A percentile compares a stretch with the other conserved stretches of the same genome.
phyloP scores from a whole-genome alignment of 2,888 invertebrate species.

The Ctena decussata region DNA sequence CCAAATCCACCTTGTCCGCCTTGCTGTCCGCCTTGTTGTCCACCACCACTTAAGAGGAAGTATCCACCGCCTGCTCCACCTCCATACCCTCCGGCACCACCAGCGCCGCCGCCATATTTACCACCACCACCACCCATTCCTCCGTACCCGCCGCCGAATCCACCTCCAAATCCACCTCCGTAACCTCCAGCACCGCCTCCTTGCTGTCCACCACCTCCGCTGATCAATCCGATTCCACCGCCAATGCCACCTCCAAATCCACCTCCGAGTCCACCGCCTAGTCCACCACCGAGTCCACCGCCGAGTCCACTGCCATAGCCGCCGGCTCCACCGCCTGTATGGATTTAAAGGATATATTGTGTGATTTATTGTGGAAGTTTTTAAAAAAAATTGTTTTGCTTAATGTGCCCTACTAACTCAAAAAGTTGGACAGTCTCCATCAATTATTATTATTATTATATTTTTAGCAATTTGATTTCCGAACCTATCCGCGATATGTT shows the following conservation, averaged over 20 bases:
- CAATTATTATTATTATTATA: no score
- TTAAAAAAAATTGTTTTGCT: no score
- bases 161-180: background rate
- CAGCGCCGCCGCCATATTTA: background rate
- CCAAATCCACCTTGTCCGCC: background rate
- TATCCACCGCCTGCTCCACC: background rate
- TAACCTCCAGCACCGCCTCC: background rate
- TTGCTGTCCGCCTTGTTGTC: no score
- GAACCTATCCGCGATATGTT: no score
- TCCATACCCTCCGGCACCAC: background rate
- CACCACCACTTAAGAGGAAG: no score
- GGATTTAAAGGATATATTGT: no score
- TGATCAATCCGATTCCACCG: background rate
- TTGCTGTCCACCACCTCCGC: background rate
- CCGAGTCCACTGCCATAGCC: background rate
- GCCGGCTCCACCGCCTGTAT: background rate
- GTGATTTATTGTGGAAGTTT: no score
- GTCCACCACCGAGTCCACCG: background rate
- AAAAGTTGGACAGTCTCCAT: no score
- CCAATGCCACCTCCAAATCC: background rate
- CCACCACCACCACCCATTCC: background rate
- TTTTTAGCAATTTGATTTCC: no score
- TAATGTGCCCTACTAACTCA: no score
- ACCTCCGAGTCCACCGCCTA: background rate
- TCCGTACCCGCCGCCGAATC: background rate